Conservation (phyloP, 1,140 invertebrate genomes). For the Hydropsyche tenuis region DNA sequence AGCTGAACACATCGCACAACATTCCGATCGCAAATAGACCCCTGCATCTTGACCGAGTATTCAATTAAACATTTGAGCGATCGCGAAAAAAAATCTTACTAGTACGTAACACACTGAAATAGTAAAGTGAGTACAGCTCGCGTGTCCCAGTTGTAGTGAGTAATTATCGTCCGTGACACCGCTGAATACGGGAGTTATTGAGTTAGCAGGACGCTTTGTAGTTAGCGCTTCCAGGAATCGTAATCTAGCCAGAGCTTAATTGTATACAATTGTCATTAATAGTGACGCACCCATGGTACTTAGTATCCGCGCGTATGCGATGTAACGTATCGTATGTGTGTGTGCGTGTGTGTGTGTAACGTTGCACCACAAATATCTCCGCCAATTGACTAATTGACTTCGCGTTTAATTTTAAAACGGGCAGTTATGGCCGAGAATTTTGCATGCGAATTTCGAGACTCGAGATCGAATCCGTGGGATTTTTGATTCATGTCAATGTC, state of each 20-base stretch:
- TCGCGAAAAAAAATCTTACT: too few relatives aligned
- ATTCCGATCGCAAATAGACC: too few relatives aligned
- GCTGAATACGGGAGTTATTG: constrained; percentile 37
- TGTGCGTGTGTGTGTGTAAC: not conserved
- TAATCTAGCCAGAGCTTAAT: constrained; percentile 43
- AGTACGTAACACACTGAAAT: too few relatives aligned
- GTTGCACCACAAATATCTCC: constrained; percentile 18
- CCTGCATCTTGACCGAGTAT: too few relatives aligned
- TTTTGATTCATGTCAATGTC: not conserved
- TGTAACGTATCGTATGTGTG: not conserved
- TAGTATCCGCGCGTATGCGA: not conserved
- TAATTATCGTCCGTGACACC: constrained; percentile 24
- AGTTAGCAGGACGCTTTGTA: constrained; percentile 43
- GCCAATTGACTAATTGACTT: not conserved
- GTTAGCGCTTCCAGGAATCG: constrained; percentile 42
- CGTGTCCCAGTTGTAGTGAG: constrained; percentile 7
- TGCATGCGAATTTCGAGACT: too few relatives aligned
- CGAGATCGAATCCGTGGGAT: not conserved
- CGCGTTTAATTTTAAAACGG: too few relatives aligned
- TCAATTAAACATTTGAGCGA: too few relatives aligned
- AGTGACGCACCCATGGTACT: constrained; percentile 17
- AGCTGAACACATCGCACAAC: too few relatives aligned
- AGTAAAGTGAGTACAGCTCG: too few relatives aligned
- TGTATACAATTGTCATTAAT: constrained; percentile 46
- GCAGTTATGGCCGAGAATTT: too few relatives aligned